Percentiles rank a stretch among this genome's conserved stretches.
Evolutionary conservation across 92 coral and sea anemone species (phyloP).

Genomic region (Metridium senile): DNA sequence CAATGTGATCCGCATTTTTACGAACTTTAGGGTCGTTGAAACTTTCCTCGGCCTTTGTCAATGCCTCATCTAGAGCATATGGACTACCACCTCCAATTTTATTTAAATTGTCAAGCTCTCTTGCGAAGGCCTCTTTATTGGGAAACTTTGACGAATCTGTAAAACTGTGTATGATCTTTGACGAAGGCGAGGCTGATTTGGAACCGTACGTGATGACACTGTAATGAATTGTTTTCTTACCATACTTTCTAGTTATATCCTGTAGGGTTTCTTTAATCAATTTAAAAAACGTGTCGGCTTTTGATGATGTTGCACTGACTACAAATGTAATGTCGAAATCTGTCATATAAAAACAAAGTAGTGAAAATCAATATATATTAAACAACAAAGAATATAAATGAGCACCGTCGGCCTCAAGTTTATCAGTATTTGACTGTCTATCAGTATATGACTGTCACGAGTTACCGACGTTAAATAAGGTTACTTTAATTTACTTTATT

Average conservation of each 20-base stretch:
- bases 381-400: too few species aligned
- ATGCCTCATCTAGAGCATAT: constrained; percentile 40
- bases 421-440: too few species aligned
- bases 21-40: constrained; percentile 25
- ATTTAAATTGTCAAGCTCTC: neutral
- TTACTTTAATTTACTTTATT: too few species aligned
- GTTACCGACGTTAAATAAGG: too few species aligned
- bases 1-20: constrained; percentile 29
- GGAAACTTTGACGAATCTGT: constrained; percentile 5
- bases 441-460: too few species aligned
- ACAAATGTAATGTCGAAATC: constrained; percentile 38
- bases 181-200: constrained; percentile 13
- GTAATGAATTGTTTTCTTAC: constrained; percentile 30
- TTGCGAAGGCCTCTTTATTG: constrained; percentile 5
- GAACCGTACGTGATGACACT: constrained; percentile 29
- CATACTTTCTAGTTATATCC: constrained; percentile 20
- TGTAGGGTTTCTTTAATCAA: constrained; percentile 21
- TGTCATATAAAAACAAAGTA: neutral
- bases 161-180: neutral
- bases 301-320: constrained; percentile 23
- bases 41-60: constrained; percentile 11
- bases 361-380: too few species aligned
- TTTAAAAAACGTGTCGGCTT: neutral
- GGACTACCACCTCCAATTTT: constrained; percentile 7
- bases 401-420: too few species aligned